Evolutionary conservation across 2,797 vertebrate species (phyloP).

Genomic region (Acomys russatus): DNA sequence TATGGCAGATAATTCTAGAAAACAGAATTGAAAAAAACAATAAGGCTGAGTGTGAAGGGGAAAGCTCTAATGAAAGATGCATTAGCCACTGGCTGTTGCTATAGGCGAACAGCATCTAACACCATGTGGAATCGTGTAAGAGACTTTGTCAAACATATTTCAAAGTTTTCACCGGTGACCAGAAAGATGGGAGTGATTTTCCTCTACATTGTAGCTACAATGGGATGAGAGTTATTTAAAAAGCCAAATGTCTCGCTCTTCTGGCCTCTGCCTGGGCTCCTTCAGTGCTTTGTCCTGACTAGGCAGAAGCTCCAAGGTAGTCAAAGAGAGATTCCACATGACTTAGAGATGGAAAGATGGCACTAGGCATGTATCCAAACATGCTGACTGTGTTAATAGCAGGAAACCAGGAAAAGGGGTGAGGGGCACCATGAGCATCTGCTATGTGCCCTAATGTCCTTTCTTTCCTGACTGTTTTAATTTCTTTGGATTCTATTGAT

Average conservation of each 20-base stretch:
- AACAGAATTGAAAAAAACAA: neutral
- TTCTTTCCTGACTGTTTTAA: neutral
- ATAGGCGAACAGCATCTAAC: neutral
- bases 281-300: neutral
- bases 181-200: neutral
- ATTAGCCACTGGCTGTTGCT: neutral
- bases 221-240: accelerated
- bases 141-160: too few species aligned
- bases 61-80: neutral
- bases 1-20: neutral
- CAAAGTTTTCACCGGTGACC: neutral
- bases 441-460: accelerated
- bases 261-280: neutral
- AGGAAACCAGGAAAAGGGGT: neutral
- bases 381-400: neutral
- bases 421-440: accelerated
- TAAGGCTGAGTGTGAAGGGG: neutral
- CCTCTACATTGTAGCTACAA: neutral
- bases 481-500: neutral
- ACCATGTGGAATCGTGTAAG: neutral
- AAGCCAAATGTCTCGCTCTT: neutral
- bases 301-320: neutral
- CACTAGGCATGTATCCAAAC: accelerated
- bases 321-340: neutral
- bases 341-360: neutral